Percentiles rank a stretch among this genome's conserved stretches.
phyloP scores from a whole-genome alignment of 2,113 vertebrate genomes.

The Cyanoliseus patagonus region DNA sequence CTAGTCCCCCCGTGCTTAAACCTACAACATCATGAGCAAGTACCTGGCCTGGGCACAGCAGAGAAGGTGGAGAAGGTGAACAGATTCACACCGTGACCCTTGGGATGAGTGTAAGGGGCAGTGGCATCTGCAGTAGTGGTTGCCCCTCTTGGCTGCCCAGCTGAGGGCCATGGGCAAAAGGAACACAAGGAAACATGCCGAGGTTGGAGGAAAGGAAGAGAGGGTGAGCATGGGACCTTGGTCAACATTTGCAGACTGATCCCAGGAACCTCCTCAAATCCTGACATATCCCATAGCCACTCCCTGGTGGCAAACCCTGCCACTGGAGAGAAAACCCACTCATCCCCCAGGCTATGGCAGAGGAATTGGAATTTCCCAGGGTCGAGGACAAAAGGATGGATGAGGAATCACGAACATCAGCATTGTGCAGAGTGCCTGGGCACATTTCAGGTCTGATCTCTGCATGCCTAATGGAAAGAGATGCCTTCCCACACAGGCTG shows the following conservation, averaged over 20 bases:
- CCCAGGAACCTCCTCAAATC: background rate
- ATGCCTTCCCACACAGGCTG: background rate
- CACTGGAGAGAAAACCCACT: background rate
- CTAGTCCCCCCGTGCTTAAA: fast-evolving
- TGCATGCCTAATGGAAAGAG: background rate
- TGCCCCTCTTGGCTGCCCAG: background rate
- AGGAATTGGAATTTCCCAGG: background rate
- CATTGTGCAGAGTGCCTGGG: background rate
- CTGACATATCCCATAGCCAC: background rate
- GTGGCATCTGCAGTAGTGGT: background rate
- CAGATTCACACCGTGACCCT: background rate
- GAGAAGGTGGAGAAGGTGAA: background rate
- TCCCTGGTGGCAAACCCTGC: background rate
- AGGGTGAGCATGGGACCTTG: fast-evolving
- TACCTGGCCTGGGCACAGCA: background rate
- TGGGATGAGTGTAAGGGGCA: background rate
- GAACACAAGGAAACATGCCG: background rate
- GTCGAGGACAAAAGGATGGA: background rate
- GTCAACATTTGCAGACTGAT: background rate
- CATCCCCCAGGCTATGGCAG: background rate
- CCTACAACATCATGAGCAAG: background rate
- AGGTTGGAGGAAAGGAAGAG: background rate
- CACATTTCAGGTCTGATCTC: background rate
- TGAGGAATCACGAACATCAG: background rate
- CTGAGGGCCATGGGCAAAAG: background rate